phyloP scores from a whole-genome alignment of 2,113 vertebrate species.

The Suricata suricatta region DNA sequence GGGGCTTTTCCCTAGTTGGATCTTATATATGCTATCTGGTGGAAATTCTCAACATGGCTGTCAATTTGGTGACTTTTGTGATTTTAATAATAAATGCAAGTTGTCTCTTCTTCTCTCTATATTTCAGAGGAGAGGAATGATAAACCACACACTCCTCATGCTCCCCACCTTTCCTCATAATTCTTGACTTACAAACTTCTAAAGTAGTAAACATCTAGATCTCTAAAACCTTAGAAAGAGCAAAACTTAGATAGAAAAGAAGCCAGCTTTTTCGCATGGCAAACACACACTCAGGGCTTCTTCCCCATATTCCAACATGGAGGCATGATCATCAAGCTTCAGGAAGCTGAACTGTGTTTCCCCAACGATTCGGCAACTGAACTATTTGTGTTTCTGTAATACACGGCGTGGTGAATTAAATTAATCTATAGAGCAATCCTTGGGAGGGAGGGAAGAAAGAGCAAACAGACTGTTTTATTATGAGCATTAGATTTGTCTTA shows the following conservation, averaged over 20 bases:
- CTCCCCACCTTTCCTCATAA: background rate
- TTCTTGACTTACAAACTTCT: background rate
- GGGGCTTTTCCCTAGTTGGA: background rate
- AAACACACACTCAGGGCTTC: background rate
- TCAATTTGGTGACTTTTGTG: background rate
- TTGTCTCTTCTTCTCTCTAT: background rate
- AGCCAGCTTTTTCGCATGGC: background rate
- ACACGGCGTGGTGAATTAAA: background rate
- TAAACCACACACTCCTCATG: background rate
- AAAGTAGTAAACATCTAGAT: background rate
- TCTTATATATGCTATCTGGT: background rate
- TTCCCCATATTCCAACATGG: background rate
- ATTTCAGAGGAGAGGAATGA: background rate
- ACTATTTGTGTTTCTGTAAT: background rate
- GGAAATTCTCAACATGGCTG: background rate
- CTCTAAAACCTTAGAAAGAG: background rate
- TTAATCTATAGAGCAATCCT: background rate
- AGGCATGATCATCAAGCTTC: background rate
- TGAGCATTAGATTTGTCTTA: background rate
- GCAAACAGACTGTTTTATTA: background rate
- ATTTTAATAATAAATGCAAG: background rate
- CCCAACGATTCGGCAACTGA: background rate
- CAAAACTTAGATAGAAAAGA: background rate
- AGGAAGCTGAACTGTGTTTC: background rate
- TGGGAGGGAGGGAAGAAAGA: background rate